These are phyloP conservation scores for Darevskia nairensis DNA, from an alignment of 2,797 vertebrate genomes.

Conservation along the genomic window DNA sequence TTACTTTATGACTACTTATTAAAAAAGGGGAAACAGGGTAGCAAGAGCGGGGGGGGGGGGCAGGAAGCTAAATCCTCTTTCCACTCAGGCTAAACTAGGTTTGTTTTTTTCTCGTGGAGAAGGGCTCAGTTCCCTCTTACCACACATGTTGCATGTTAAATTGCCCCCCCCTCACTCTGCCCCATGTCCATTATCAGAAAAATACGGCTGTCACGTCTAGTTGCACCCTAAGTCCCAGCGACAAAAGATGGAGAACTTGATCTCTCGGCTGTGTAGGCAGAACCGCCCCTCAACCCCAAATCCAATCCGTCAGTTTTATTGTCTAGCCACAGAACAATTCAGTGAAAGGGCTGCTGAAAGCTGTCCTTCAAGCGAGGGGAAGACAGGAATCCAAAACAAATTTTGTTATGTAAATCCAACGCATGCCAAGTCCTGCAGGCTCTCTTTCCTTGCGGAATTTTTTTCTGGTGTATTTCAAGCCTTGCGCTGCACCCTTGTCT, in stretches of 20 bases:
- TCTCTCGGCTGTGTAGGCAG: not conserved
- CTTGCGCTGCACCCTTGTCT: not conserved
- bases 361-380: not conserved
- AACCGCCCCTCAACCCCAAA: not conserved
- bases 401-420: constrained; percentile 5
- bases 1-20: no score
- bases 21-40: no score
- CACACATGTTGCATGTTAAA: not conserved
- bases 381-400: not conserved
- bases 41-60: no score
- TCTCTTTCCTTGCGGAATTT: not conserved
- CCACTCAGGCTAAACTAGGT: not conserved
- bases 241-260: not conserved
- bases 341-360: not conserved
- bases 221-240: not conserved
- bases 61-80: no score
- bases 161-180: no score
- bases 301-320: not conserved
- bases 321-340: not conserved
- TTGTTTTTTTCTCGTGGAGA: not conserved
- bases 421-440: not conserved
- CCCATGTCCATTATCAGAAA: not conserved
- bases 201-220: not conserved
- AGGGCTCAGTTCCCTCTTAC: not conserved
- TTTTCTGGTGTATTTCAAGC: constrained; percentile 2